A percentile compares a stretch with the other conserved stretches of the same genome.
Evolutionary conservation across 2,888 invertebrate genomes (phyloP).

Genomic region (Brachynemurus nebulosus): DNA sequence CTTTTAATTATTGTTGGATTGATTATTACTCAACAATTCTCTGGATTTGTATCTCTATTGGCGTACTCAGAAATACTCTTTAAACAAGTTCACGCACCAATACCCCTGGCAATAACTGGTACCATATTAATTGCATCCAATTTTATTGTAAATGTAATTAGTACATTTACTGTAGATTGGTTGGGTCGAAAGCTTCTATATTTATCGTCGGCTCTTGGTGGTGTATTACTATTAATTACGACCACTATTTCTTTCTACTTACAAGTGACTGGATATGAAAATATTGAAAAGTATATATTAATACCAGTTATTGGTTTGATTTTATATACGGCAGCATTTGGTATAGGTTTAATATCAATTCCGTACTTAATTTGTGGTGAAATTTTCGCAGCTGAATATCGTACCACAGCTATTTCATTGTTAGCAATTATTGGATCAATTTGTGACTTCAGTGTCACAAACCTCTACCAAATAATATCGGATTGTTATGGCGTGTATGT

Average conservation of each 20-base stretch:
- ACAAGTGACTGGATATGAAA: background rate
- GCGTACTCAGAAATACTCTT: background rate
- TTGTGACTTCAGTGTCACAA: constrained; percentile 28
- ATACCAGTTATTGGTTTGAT: background rate
- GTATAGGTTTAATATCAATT: too few species aligned
- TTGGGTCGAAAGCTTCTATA: background rate
- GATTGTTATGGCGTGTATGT: constrained; percentile 23
- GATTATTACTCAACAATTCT: background rate
- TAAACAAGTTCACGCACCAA: background rate
- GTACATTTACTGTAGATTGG: background rate
- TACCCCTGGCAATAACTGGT: background rate
- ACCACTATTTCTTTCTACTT: background rate
- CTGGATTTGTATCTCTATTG: background rate
- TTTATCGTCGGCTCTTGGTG: background rate
- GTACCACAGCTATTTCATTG: constrained; percentile 34
- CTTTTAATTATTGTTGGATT: constrained; percentile 22
- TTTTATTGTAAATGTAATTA: background rate
- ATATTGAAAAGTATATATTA: background rate
- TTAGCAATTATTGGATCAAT: constrained; percentile 31
- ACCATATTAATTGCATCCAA: background rate
- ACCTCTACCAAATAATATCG: constrained; percentile 26
- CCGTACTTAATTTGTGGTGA: too few species aligned
- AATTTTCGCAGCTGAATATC: constrained; percentile 32
- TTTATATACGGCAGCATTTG: background rate
- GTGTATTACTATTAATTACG: background rate